Evolutionary conservation across 2,888 invertebrate species (phyloP).

Genomic region (Meteorus colon): DNA sequence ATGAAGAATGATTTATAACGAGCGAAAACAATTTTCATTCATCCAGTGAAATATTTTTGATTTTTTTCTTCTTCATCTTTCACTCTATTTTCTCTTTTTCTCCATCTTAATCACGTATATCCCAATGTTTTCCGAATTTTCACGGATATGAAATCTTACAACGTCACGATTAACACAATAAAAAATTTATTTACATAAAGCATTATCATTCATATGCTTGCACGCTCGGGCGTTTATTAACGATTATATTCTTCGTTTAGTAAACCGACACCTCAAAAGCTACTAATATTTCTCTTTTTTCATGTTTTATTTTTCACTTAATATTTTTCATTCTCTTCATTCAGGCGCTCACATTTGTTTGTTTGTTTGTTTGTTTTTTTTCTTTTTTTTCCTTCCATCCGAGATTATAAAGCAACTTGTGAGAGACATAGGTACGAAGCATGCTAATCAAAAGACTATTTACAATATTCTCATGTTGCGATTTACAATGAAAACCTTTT

Average conservation of each 20-base stretch:
- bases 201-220: slow-evolving; percentile 12
- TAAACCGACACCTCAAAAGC: not conserved
- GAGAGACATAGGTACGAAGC: not conserved
- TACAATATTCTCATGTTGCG: not conserved
- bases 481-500: not conserved
- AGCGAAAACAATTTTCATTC: not conserved
- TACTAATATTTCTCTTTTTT: not conserved
- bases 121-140: not conserved
- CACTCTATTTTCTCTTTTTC: not conserved
- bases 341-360: not conserved
- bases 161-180: not conserved
- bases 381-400: no score
- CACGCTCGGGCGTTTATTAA: slow-evolving; percentile 29
- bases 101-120: not conserved
- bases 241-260: slow-evolving; percentile 8
- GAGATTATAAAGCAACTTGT: not conserved
- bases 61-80: not conserved
- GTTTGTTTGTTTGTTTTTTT: not conserved
- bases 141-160: not conserved
- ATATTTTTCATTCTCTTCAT: not conserved
- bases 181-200: slow-evolving; percentile 37
- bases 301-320: not conserved
- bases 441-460: not conserved
- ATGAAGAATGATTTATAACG: not conserved
- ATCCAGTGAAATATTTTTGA: not conserved